Percentiles rank a stretch among this genome's conserved stretches.
Evolutionary conservation across 2,888 invertebrate species (phyloP).

Genomic region (Nephrotoma appendiculata): DNA sequence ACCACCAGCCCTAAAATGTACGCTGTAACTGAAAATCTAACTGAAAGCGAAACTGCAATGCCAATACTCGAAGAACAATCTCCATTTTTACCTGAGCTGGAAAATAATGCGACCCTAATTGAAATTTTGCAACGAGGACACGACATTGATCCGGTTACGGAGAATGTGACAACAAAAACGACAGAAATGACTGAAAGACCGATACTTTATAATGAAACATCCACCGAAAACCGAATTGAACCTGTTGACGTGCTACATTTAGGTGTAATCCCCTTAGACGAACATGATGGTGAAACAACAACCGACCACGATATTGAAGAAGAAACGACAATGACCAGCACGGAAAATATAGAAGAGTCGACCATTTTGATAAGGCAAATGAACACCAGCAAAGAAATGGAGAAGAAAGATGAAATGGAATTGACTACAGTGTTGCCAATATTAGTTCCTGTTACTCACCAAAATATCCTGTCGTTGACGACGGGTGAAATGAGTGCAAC

Average conservation of each 20-base stretch:
- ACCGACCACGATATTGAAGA: constrained; percentile 3
- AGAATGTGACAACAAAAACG: constrained; percentile 4
- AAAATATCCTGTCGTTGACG: background rate
- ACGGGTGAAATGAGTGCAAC: background rate
- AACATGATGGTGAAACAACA: background rate
- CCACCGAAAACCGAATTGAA: constrained; percentile 12
- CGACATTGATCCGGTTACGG: constrained; percentile 27
- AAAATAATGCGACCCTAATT: constrained; percentile 43
- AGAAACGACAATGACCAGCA: background rate
- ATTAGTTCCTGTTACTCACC: background rate
- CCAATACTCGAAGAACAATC: constrained; percentile 8
- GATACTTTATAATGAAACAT: constrained; percentile 11
- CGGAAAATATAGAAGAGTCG: background rate
- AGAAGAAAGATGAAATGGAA: background rate
- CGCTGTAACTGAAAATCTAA: constrained; percentile 9
- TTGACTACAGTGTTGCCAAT: background rate
- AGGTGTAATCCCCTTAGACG: constrained; percentile 9
- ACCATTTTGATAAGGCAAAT: background rate
- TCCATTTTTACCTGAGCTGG: constrained; percentile 50
- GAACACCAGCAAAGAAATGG: background rate
- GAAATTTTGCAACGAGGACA: constrained; percentile 43
- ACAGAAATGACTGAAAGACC: background rate
- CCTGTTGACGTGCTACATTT: constrained; percentile 9
- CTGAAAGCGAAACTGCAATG: background rate
- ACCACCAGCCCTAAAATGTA: constrained; percentile 6